Conservation (phyloP, 2,888 invertebrate species). For the Dorcus parallelipipedus region DNA sequence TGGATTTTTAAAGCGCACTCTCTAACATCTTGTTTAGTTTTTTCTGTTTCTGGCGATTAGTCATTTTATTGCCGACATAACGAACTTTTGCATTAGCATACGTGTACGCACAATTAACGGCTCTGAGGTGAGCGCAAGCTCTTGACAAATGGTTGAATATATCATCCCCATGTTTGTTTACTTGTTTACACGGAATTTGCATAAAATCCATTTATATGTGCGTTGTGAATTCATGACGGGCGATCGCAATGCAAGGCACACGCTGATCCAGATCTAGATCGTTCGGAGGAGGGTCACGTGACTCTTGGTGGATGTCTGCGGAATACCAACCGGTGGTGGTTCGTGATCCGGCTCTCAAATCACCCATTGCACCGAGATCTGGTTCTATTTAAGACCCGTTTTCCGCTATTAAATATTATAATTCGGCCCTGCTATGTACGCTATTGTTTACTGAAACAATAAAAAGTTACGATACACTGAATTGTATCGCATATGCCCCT, state of each 20-base stretch:
- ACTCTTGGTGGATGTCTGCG: slow-evolving; percentile 3
- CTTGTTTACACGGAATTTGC: slow-evolving; percentile 8
- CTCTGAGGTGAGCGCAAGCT: not conserved
- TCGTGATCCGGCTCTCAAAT: slow-evolving; percentile 10
- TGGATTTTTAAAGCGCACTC: too few species aligned
- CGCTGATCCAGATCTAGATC: slow-evolving; percentile 10
- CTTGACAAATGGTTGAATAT: slow-evolving; percentile 9
- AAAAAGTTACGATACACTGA: slow-evolving; percentile 21
- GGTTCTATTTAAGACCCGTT: slow-evolving; percentile 27
- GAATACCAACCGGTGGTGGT: slow-evolving; percentile 5
- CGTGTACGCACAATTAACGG: slow-evolving; percentile 6
- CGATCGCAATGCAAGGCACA: slow-evolving; percentile 9
- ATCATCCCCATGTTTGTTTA: slow-evolving; percentile 8
- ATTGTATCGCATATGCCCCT: slow-evolving; percentile 13
- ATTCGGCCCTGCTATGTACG: slow-evolving; percentile 39
- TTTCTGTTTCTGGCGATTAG: too few species aligned
- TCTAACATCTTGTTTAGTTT: too few species aligned
- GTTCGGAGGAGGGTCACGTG: slow-evolving; percentile 3
- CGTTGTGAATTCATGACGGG: not conserved
- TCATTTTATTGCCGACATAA: not conserved
- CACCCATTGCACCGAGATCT: slow-evolving; percentile 10
- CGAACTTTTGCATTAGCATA: slow-evolving; percentile 4
- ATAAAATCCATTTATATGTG: slow-evolving; percentile 6
- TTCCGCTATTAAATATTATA: slow-evolving; percentile 40
- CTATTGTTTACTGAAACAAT: slow-evolving; percentile 35